Evolutionary conservation across 1,140 invertebrate genomes (phyloP), one percentile per base, ranked within the genome.

Genomic region (Drosophila serrata): DNA sequence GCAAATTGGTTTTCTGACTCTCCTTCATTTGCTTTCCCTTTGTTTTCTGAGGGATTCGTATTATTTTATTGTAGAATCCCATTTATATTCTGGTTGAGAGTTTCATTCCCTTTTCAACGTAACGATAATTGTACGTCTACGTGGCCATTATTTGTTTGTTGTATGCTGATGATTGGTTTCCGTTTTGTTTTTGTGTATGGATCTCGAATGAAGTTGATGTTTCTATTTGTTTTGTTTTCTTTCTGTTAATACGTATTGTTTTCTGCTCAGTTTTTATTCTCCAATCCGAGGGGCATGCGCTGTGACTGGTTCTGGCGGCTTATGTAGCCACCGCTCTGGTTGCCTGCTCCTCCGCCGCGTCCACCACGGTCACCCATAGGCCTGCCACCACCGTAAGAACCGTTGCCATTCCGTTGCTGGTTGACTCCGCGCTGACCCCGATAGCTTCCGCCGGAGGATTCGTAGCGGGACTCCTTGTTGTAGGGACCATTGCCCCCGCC

Each of bases 391-490:
- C 82, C 85, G 29, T 76, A 88, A 9, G 88, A 81, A 35, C 79
- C 81, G 40, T 76, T 88, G 24, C 81, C 77, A 31, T 87, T 85
- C 27, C 87, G 35, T 9, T 77, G 80, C 37, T 90, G 85, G 43
- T 90, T 90, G 22, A 81, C 86, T 13, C 86, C 78, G 12, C 85
- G 85, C 64, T 85, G 85, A n/a, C 86, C 68, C 8, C 86, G 81
- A 61, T 90, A 90, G 17, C 81, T 75, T 24, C 76, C 84, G 7
- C 86, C 79, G 0, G 87, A 73, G 1, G 81, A 84, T 5, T 91
- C 91, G 56, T 92, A 92, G 11, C 91, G 91, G 12, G 88, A 81
- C 27, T 88, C 84, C 49, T 88, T 88, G 49, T 92, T 92, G 58
- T 87, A 87, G 5, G 77, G 51, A 4, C 51, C 51, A 24, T 55